phyloP scores from a whole-genome alignment of 2,113 vertebrate genomes.

The Neodon shergylaensis region DNA sequence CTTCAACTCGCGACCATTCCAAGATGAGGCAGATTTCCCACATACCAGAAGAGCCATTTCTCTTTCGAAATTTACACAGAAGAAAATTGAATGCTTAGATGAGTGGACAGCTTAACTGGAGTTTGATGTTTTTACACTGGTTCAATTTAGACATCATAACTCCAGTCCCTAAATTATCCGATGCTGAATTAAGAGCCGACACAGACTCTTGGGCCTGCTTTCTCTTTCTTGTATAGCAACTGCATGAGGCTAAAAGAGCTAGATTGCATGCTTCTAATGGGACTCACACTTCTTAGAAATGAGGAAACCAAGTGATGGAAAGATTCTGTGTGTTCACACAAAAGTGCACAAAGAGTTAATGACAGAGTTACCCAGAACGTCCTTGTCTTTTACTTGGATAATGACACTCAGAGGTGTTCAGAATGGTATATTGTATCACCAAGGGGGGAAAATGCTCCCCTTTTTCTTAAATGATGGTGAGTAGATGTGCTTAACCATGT shows the following conservation, averaged over 20 bases:
- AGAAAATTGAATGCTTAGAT: constrained; percentile 35
- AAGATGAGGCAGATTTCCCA: constrained; percentile 27
- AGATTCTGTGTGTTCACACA: background rate
- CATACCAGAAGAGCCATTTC: background rate
- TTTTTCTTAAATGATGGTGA: constrained; percentile 30
- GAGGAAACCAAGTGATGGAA: constrained; percentile 46
- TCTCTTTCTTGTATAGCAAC: constrained; percentile 31
- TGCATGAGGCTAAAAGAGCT: background rate
- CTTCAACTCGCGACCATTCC: constrained; percentile 49
- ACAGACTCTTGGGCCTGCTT: background rate
- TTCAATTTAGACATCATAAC: constrained; percentile 22
- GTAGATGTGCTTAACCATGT: background rate
- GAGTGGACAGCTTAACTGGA: background rate
- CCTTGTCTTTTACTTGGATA: constrained; percentile 21
- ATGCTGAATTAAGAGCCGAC: constrained; percentile 50
- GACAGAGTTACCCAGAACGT: background rate
- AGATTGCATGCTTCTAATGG: background rate
- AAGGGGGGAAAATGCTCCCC: background rate
- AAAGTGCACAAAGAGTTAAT: constrained; percentile 41
- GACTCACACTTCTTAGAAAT: constrained; percentile 26
- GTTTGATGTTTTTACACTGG: constrained; percentile 27
- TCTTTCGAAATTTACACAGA: constrained; percentile 58
- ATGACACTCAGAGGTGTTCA: constrained; percentile 28
- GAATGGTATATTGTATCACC: constrained; percentile 1
- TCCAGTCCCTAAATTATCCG: constrained; percentile 47